A percentile compares a stretch with the other conserved stretches of the same genome.
Evolutionary conservation across 1,140 invertebrate genomes (phyloP).

Genomic region (Platyura marginata): DNA sequence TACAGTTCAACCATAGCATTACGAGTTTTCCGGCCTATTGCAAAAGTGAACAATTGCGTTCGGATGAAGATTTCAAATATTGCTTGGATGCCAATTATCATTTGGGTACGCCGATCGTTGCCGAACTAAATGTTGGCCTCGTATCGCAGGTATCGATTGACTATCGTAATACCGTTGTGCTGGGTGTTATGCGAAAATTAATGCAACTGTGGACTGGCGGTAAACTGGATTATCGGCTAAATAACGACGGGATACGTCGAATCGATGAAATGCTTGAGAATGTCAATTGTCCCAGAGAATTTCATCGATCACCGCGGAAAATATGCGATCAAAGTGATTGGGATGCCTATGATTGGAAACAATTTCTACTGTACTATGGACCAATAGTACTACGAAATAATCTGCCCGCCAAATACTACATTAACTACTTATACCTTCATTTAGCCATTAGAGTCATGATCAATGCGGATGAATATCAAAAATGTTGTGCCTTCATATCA

Average conservation of each 20-base stretch:
- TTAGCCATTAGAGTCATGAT: constrained; percentile 7
- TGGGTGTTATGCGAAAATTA: constrained; percentile 14
- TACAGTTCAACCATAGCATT: not conserved
- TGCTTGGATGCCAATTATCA: constrained; percentile 3
- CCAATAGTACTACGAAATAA: constrained; percentile 6
- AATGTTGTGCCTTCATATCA: not conserved
- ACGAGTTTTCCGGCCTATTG: constrained; percentile 1
- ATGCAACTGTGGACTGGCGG: constrained; percentile 9
- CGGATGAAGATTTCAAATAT: constrained; percentile 3
- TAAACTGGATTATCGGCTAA: constrained; percentile 6
- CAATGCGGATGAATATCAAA: not conserved
- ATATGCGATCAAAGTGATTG: constrained; percentile 4
- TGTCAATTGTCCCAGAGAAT: constrained; percentile 8
- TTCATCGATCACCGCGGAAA: constrained; percentile 6
- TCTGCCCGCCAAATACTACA: constrained; percentile 5
- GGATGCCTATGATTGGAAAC: constrained; percentile 9
- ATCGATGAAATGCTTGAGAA: constrained; percentile 5
- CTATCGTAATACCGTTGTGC: constrained; percentile 12
- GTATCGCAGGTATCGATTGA: constrained; percentile 10
- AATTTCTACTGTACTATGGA: constrained; percentile 10
- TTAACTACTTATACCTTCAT: constrained; percentile 9
- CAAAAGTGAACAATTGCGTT: not conserved
- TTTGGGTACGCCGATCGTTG: constrained; percentile 4
- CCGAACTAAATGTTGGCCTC: constrained; percentile 8
- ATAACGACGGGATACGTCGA: constrained; percentile 1